phyloP scores from a whole-genome alignment of 1,140 invertebrate species.

The Cydia amplana region DNA sequence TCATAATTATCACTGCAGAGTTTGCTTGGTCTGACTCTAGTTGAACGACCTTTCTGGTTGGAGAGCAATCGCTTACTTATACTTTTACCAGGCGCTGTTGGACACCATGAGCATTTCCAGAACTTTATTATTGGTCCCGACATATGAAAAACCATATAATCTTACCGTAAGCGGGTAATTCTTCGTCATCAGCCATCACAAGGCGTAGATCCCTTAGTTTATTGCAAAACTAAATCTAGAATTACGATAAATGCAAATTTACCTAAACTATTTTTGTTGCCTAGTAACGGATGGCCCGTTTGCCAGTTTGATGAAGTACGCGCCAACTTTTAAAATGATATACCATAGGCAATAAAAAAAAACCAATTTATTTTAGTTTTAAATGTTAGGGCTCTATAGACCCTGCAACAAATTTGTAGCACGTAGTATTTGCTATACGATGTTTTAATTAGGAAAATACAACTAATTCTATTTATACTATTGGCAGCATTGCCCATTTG shows the following conservation, averaged over 20 bases:
- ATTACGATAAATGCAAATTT: slow-evolving; percentile 1
- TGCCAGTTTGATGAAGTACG: not conserved
- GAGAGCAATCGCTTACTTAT: no score
- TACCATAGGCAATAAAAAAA: not conserved
- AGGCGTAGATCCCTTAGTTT: not conserved
- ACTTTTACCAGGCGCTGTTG: not conserved
- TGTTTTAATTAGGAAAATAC: not conserved
- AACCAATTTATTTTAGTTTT: not conserved
- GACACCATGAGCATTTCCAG: not conserved
- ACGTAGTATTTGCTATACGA: not conserved
- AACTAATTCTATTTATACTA: not conserved
- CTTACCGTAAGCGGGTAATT: slow-evolving; percentile 6
- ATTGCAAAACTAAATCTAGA: not conserved
- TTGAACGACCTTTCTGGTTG: no score
- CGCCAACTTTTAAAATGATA: not conserved
- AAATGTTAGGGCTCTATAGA: no score
- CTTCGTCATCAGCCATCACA: slow-evolving; percentile 4
- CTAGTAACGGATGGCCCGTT: not conserved
- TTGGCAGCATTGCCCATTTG: slow-evolving; percentile 9
- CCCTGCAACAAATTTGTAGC: no score
- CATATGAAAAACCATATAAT: not conserved
- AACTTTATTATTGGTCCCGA: not conserved
- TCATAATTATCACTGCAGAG: no score
- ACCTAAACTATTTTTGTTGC: not conserved
- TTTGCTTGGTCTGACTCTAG: no score